Conservation (phyloP, 2,797 vertebrate species). For the Spinus pinus region DNA sequence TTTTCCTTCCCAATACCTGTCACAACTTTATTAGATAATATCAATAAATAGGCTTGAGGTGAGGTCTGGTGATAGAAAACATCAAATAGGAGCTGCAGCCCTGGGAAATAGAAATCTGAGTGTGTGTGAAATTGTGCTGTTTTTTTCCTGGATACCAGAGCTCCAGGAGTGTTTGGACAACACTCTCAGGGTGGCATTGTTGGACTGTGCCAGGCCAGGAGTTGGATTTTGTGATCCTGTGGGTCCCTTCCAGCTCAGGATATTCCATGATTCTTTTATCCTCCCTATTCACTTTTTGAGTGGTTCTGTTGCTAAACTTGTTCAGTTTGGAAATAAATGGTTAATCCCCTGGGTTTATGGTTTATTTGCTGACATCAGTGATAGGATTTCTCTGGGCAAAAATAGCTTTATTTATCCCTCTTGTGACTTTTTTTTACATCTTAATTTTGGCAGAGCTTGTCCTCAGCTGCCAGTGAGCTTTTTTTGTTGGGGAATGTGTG, state of each 20-base stretch:
- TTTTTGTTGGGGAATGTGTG: neutral
- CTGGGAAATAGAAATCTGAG: neutral
- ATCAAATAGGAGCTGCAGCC: neutral
- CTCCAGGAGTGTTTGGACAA: neutral
- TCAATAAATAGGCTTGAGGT: rapidly evolving
- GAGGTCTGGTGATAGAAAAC: neutral
- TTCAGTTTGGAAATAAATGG: neutral
- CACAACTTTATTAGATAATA: neutral
- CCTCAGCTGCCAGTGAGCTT: neutral
- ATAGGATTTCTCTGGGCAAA: neutral
- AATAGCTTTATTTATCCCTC: neutral
- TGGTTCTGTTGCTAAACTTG: rapidly evolving
- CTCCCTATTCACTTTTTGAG: neutral
- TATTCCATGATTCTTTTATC: neutral
- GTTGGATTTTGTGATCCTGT: neutral
- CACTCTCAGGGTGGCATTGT: rapidly evolving
- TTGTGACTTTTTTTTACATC: neutral
- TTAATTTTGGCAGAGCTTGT: neutral
- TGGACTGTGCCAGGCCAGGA: neutral
- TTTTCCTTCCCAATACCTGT: neutral
- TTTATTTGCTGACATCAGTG: neutral
- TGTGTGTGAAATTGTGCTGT: neutral
- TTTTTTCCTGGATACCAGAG: neutral
- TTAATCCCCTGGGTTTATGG: neutral
- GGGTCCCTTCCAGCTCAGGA: neutral